Base-by-base conservation (phyloP, 2,113 vertebrate genomes). In the Procapra przewalskii region DNA sequence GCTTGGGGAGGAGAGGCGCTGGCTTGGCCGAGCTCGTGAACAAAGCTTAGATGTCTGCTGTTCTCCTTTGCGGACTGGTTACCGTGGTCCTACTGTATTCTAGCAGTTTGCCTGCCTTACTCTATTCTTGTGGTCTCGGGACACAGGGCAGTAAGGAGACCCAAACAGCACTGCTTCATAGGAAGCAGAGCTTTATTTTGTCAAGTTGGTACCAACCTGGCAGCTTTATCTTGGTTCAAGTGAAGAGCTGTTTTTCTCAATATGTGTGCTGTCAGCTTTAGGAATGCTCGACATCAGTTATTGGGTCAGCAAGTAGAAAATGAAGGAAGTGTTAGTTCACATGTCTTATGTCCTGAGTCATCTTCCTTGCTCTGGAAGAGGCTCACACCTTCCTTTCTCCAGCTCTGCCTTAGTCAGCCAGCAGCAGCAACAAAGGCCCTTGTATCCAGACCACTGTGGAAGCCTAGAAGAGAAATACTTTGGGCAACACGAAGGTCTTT, bases 221-320 rank as follows among this genome's bases (percentile, higher is more conserved):
- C 83, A 83, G 90, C 83, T 60, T 55, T 81, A 54, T 87, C 67
- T 48, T 8, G 81, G 67, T 86, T 89, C 50, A 5, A 1, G 13
- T n/a, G 71, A 83, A 90, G 86, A 94, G 83, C 79, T 33, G 60
- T 71, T 96, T 93, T 83, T 31, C 79, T 59, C 87, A 86, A 16
- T 52, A 17, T 82, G 75, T 85, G 81, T 62, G 67, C 96, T 92
- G 95, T 94, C 95, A 87, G 5, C 93, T 93, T 90, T 27, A 67
- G 54, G 59, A 82, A 89, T 0, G 43, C 83, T 84, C 11, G 62
- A n/a, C 89, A 31, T 15, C n/a, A 87, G 80, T 93, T 91, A 96
- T 3, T 84, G 90, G 94, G 96, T 92, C 98, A 81, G 77, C 80
- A 59, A 93, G 79, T 15, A 55, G 86, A 94, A 43, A 67, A 6